Conservation (phyloP, 92 coral and sea anemone species). For the Palythoa grandis region DNA sequence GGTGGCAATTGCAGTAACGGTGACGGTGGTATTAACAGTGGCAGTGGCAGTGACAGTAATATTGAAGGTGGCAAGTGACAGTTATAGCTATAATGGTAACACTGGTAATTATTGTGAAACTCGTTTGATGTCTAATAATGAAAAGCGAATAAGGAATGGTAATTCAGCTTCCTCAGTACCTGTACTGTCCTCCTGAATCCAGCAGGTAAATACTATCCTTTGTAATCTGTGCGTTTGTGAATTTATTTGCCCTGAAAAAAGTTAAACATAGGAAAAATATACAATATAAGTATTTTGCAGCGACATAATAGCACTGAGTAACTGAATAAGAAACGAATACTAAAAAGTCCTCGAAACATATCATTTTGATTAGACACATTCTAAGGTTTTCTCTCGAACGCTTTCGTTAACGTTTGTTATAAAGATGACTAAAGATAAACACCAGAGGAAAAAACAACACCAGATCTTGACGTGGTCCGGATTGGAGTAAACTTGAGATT, state of each 20-base stretch:
- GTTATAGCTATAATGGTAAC: not conserved
- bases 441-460: too few species aligned
- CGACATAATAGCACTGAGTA: too few species aligned
- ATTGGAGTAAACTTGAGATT: not conserved
- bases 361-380: too few species aligned
- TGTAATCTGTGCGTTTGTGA: slow-evolving; percentile 68
- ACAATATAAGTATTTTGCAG: not conserved
- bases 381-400: too few species aligned
- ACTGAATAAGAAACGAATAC: not conserved
- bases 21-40: not conserved
- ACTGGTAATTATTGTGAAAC: not conserved
- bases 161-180: slow-evolving; percentile 9
- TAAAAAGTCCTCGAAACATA: not conserved
- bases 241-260: slow-evolving; percentile 63
- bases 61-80: not conserved
- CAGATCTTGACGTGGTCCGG: not conserved
- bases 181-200: slow-evolving; percentile 88
- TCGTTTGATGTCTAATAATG: not conserved
- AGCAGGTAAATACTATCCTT: slow-evolving; percentile 63
- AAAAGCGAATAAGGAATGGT: not conserved
- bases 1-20: not conserved
- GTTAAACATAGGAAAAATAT: not conserved
- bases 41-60: not conserved
- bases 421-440: too few species aligned
- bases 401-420: too few species aligned